Conservation (phyloP, 2,888 invertebrate species). For the Macrosoma leucophasiata region DNA sequence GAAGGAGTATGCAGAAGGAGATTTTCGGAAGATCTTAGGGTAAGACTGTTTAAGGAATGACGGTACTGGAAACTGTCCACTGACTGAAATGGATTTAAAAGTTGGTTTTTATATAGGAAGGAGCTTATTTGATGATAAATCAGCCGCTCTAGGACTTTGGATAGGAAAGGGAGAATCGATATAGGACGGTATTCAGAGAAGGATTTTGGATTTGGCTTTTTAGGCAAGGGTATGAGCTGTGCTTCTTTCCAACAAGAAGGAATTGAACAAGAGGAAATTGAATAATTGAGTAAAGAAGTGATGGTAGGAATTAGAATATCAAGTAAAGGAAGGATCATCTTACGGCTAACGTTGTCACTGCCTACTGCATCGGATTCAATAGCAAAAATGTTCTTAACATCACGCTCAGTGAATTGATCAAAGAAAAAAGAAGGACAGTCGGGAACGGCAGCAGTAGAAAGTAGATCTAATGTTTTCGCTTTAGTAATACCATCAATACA, state of each 20-base stretch:
- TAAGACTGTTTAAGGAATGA: too few species aligned
- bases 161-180: too few species aligned
- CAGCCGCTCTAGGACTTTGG: too few species aligned
- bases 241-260: slow-evolving; percentile 4
- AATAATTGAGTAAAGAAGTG: not conserved
- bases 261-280: not conserved
- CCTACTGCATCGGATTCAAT: slow-evolving; percentile 9
- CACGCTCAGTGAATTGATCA: slow-evolving; percentile 4
- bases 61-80: too few species aligned
- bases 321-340: slow-evolving; percentile 10
- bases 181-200: too few species aligned
- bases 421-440: slow-evolving; percentile 5
- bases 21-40: too few species aligned
- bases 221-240: too few species aligned
- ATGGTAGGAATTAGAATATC: slow-evolving; percentile 3
- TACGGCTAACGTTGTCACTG: slow-evolving; percentile 10
- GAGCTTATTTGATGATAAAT: too few species aligned
- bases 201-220: too few species aligned
- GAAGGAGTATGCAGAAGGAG: too few species aligned
- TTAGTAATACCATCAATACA: slow-evolving; percentile 1
- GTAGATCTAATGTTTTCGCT: not conserved
- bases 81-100: too few species aligned
- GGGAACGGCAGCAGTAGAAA: slow-evolving; percentile 6
- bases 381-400: slow-evolving; percentile 8
- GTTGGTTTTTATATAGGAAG: too few species aligned